These are phyloP conservation scores for Listronotus bonariensis DNA, from an alignment of 1,140 invertebrate species.

Conservation along the genomic window DNA sequence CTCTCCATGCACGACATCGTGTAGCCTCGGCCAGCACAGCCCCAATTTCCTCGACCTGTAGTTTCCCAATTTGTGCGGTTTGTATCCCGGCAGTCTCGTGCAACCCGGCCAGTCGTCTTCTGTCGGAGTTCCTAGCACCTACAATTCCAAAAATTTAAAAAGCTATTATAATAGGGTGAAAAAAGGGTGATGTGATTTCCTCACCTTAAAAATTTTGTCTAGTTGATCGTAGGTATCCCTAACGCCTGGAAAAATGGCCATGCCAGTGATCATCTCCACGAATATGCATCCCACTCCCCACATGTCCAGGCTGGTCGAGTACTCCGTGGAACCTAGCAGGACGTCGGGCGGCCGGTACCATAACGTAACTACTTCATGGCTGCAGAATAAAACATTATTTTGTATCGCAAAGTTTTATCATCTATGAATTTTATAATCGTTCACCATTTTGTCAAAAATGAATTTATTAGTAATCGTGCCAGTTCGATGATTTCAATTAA, in stretches of 20 bases:
- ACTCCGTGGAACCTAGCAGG: conserved; percentile 93
- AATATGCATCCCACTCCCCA: conserved; percentile 99
- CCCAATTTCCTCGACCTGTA: conserved; percentile 81
- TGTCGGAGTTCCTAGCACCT: conserved; percentile 89
- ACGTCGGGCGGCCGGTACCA: conserved; percentile 97
- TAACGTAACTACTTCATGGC: conserved; percentile 92
- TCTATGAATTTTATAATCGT: too few relatives aligned
- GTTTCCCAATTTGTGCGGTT: conserved; percentile 76
- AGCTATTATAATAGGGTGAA: too few relatives aligned
- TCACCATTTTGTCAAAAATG: too few relatives aligned
- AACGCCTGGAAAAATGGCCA: conserved; percentile 93
- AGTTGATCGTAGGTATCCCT: conserved; percentile 94
- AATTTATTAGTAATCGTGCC: too few relatives aligned
- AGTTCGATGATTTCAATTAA: too few relatives aligned
- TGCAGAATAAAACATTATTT: background rate
- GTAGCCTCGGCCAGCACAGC: conserved; percentile 84
- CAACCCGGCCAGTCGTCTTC: conserved; percentile 91
- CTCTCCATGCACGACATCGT: conserved; percentile 86
- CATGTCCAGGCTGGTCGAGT: conserved; percentile 93
- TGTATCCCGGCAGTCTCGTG: conserved; percentile 82
- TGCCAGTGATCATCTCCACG: conserved; percentile 96
- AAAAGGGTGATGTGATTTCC: too few relatives aligned
- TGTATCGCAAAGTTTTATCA: too few relatives aligned
- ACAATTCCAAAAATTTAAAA: conserved; percentile 13
- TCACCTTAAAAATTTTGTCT: conserved; percentile 94